phyloP scores from a whole-genome alignment of 2,113 vertebrate genomes.

The Otolemur garnettii region DNA sequence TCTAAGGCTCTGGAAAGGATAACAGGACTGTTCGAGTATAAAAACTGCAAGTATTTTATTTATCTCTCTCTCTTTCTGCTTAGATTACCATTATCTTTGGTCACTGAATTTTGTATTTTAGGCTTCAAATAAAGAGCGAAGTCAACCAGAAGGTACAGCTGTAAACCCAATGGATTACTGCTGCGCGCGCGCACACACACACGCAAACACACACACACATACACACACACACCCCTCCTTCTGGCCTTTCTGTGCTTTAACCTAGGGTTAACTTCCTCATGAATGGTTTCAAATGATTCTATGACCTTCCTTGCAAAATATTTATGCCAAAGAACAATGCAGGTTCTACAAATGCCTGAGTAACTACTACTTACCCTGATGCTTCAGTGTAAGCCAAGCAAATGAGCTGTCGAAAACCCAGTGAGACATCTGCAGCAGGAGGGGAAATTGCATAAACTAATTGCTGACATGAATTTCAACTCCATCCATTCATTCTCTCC shows the following conservation, averaged over 20 bases:
- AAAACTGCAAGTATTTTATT: slow-evolving; percentile 86
- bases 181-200: not conserved
- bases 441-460: not conserved
- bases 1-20: slow-evolving; percentile 82
- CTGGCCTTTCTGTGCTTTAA: slow-evolving; percentile 75
- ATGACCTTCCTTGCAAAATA: slow-evolving; percentile 77
- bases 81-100: slow-evolving; percentile 90
- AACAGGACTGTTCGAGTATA: slow-evolving; percentile 82
- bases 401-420: slow-evolving; percentile 66
- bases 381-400: slow-evolving; percentile 69
- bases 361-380: slow-evolving; percentile 82
- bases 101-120: slow-evolving; percentile 85
- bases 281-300: slow-evolving; percentile 77
- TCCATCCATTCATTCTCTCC: not conserved
- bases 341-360: slow-evolving; percentile 75
- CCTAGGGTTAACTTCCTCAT: slow-evolving; percentile 81
- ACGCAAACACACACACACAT: fast-evolving
- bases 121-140: slow-evolving; percentile 78
- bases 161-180: slow-evolving; percentile 73
- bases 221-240: not conserved
- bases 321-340: slow-evolving; percentile 79
- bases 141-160: slow-evolving; percentile 81
- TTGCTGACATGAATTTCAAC: not conserved
- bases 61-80: slow-evolving; percentile 85
- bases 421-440: not conserved